Conservation (phyloP, 1,140 invertebrate genomes). For the Cherax destructor region DNA sequence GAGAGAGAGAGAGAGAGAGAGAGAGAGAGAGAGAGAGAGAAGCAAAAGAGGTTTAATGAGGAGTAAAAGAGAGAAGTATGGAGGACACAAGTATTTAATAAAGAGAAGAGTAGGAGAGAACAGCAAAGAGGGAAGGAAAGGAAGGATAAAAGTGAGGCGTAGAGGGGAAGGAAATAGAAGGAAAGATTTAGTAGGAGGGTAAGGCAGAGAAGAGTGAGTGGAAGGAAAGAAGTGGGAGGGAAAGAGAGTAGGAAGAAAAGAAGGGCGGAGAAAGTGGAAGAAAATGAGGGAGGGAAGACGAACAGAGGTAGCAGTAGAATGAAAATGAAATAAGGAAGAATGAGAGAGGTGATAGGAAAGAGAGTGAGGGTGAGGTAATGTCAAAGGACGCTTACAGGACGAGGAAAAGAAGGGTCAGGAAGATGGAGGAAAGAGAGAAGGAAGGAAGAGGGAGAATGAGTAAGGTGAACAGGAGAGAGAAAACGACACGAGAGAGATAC, state of each 20-base stretch:
- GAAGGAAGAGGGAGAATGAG: not conserved
- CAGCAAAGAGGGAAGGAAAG: not conserved
- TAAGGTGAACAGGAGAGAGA: not conserved
- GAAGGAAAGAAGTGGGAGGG: not conserved
- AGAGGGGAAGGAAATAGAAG: not conserved
- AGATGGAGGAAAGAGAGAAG: not conserved
- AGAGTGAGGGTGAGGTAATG: not conserved
- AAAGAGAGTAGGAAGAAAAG: not conserved
- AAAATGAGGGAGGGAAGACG: not conserved
- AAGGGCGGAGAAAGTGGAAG: not conserved
- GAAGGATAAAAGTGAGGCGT: not conserved
- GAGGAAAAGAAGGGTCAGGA: not conserved
- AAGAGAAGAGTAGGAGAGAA: not conserved
- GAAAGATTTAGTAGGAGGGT: not conserved
- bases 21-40: constrained; percentile 1
- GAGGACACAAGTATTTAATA: not conserved
- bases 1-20: not conserved
- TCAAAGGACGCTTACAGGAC: too few relatives aligned
- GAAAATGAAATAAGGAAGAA: not conserved
- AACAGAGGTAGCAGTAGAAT: not conserved
- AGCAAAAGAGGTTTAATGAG: too few relatives aligned
- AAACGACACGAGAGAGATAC: not conserved
- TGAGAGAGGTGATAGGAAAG: not conserved
- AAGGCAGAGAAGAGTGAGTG: not conserved
- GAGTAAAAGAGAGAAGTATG: not conserved